A percentile compares a stretch with the other conserved stretches of the same genome.
Conservation (phyloP, 2,113 vertebrate species). For the Lophius piscatorius region DNA sequence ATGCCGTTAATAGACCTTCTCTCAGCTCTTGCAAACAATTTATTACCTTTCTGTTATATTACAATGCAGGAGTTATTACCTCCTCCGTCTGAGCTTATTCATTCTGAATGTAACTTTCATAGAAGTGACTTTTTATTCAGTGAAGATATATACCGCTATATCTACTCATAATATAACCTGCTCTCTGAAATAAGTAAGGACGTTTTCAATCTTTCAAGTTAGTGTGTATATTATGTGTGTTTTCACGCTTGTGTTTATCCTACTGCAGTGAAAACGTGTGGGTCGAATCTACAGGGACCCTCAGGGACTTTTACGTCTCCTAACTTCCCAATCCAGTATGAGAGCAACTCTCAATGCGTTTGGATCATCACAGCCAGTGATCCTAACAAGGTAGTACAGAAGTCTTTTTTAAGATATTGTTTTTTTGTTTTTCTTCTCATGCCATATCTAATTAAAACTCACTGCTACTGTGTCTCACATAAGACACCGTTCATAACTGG, state of each 20-base stretch:
- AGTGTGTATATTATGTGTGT: background rate
- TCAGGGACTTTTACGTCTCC: conserved; percentile 83
- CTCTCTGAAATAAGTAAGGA: background rate
- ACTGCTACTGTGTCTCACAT: too few relatives aligned
- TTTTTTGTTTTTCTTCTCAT: background rate
- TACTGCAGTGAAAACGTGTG: conserved; percentile 82
- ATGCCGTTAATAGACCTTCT: conserved; percentile 55
- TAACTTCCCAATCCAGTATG: conserved; percentile 84
- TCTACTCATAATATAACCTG: background rate
- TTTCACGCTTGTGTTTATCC: background rate
- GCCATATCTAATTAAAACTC: background rate
- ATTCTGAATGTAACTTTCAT: conserved; percentile 17
- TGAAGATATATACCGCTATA: conserved; percentile 46
- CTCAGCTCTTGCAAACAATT: conserved; percentile 58
- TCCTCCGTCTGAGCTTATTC: conserved; percentile 35
- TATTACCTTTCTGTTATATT: conserved; percentile 56
- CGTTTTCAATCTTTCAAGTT: background rate
- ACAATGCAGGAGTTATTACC: conserved; percentile 45
- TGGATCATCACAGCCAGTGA: conserved; percentile 84
- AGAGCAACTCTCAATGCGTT: conserved; percentile 84
- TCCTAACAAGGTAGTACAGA: conserved; percentile 78
- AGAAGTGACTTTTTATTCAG: conserved; percentile 2
- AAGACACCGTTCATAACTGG: too few relatives aligned
- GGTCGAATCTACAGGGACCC: conserved; percentile 81
- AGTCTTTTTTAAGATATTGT: background rate